A percentile compares a stretch with the other conserved stretches of the same genome.
Conservation (phyloP, 2,797 vertebrate species). For the Diceros bicornis region DNA sequence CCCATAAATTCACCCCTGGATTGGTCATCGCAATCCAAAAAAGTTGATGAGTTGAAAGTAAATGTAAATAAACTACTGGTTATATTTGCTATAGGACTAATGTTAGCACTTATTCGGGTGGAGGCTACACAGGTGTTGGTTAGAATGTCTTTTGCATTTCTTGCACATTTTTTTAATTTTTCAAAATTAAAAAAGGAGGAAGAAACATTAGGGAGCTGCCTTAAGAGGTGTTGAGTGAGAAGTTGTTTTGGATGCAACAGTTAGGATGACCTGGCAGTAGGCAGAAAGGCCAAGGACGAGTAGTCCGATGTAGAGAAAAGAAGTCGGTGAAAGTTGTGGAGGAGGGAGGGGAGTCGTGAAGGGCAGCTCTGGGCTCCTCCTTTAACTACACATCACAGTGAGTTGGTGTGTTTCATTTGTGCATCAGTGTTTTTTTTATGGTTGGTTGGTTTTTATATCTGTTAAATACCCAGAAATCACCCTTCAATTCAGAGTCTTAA, state of each 20-base stretch:
- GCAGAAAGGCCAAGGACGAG: neutral
- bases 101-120: neutral
- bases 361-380: neutral
- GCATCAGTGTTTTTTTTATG: neutral
- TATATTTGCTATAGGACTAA: constrained; percentile 4
- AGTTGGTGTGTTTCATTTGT: neutral
- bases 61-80: constrained; percentile 17
- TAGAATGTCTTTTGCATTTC: neutral
- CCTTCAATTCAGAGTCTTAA: constrained; percentile 41
- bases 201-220: neutral
- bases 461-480: constrained; percentile 34
- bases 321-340: neutral
- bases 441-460: constrained; percentile 22
- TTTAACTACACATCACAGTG: neutral
- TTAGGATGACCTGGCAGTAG: neutral
- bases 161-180: neutral
- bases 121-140: neutral
- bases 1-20: neutral
- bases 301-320: neutral
- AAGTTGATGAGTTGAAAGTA: constrained; percentile 17
- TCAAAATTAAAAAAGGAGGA: constrained; percentile 4
- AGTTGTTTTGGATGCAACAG: neutral
- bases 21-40: neutral
- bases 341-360: neutral
- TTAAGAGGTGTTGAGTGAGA: neutral